These are phyloP conservation scores for Teleogryllus oceanicus DNA, from an alignment of 2,888 invertebrate species.

Conservation along the genomic window DNA sequence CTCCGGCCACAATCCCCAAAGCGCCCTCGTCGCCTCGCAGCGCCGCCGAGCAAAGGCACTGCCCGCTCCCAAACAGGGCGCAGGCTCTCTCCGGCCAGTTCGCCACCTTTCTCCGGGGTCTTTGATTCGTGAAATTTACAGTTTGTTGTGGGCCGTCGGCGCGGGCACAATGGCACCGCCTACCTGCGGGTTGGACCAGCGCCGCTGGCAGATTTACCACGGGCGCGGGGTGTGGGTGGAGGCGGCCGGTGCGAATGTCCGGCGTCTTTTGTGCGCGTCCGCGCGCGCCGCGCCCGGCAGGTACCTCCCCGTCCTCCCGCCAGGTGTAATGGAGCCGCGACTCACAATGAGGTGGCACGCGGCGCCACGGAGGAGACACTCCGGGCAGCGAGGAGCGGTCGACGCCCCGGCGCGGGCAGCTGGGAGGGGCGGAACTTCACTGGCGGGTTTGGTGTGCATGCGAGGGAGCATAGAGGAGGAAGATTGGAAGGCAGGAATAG, in stretches of 20 bases:
- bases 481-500: too few species aligned
- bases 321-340: background rate
- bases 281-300: background rate
- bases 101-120: background rate
- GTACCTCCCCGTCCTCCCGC: background rate
- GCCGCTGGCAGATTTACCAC: conserved; percentile 11
- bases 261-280: background rate
- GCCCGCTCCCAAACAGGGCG: background rate
- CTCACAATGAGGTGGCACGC: too few species aligned
- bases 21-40: background rate
- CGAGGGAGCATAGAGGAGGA: too few species aligned
- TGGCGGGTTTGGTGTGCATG: too few species aligned
- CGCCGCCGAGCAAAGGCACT: background rate
- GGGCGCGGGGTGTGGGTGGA: background rate
- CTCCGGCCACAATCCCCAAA: background rate
- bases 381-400: background rate
- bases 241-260: background rate
- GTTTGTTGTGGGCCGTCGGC: background rate
- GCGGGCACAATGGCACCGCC: background rate
- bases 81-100: background rate
- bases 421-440: too few species aligned
- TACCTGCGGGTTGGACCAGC: background rate
- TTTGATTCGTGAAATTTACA: background rate
- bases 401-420: background rate
- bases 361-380: too few species aligned